Conservation (phyloP, 2,797 vertebrate species). For the Sciaenops ocellatus region DNA sequence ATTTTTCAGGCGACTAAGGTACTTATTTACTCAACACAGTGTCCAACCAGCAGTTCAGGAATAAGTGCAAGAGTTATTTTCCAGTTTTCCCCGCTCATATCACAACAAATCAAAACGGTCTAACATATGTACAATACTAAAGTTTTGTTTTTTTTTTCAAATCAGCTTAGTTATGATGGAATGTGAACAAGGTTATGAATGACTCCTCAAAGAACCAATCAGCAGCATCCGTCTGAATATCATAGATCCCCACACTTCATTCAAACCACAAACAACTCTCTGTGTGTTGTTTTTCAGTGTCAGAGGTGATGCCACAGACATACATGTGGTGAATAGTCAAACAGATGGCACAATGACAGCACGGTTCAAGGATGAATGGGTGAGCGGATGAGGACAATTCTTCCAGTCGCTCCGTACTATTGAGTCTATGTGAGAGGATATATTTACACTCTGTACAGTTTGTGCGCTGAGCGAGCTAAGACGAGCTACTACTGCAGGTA, state of each 20-base stretch:
- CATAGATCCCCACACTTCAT: constrained; percentile 39
- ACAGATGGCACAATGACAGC: constrained; percentile 63
- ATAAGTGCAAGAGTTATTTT: constrained; percentile 48
- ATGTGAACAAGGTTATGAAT: constrained; percentile 47
- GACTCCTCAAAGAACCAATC: constrained; percentile 48
- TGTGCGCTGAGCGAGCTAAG: not conserved
- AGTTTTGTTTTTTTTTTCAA: constrained; percentile 42
- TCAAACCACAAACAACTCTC: constrained; percentile 17
- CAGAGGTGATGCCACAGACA: constrained; percentile 22
- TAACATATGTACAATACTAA: constrained; percentile 40
- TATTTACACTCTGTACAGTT: constrained; percentile 34
- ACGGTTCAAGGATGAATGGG: constrained; percentile 32
- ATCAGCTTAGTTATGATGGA: constrained; percentile 43
- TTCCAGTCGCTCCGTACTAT: constrained; percentile 23
- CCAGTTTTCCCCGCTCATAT: constrained; percentile 44
- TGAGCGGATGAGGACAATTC: constrained; percentile 53
- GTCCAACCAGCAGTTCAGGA: constrained; percentile 29
- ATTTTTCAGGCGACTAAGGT: constrained; percentile 25
- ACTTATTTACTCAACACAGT: constrained; percentile 33
- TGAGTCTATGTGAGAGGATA: not conserved
- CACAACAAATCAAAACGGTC: constrained; percentile 42
- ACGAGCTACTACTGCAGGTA: constrained; percentile 91
- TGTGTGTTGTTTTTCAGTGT: constrained; percentile 20
- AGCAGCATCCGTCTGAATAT: constrained; percentile 33
- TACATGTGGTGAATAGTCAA: constrained; percentile 26